phyloP scores from a whole-genome alignment of 2,888 invertebrate species.

The Lutraria lutraria region DNA sequence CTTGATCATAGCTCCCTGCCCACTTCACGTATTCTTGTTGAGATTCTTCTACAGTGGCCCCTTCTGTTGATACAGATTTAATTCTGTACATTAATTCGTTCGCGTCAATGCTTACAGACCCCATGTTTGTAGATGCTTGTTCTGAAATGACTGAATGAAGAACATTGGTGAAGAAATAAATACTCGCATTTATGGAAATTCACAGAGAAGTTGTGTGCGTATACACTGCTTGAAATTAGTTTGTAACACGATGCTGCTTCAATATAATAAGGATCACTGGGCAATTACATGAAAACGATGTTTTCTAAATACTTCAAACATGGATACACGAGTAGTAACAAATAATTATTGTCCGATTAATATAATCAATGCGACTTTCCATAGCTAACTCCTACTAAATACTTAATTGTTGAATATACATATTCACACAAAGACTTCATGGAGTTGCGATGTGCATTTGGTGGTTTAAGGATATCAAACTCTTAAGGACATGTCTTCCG shows the following conservation, averaged over 20 bases:
- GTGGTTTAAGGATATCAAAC: too few relatives aligned
- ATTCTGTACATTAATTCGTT: not conserved
- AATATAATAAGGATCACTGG: not conserved
- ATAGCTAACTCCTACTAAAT: too few relatives aligned
- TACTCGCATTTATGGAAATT: not conserved
- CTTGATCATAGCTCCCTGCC: slow-evolving; percentile 42
- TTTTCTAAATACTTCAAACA: too few relatives aligned
- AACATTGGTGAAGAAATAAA: not conserved
- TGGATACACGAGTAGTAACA: too few relatives aligned
- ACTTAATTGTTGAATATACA: too few relatives aligned
- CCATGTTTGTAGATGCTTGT: not conserved
- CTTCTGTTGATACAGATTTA: not conserved
- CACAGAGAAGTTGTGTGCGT: not conserved
- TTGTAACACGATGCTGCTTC: not conserved
- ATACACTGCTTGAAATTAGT: not conserved
- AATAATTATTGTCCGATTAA: too few relatives aligned
- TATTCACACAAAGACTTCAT: too few relatives aligned
- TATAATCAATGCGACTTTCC: too few relatives aligned
- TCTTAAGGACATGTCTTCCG: too few relatives aligned
- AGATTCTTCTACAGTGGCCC: not conserved
- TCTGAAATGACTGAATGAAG: not conserved
- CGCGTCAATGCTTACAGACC: not conserved
- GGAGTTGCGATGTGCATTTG: too few relatives aligned
- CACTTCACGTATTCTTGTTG: slow-evolving; percentile 35
- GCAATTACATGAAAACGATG: not conserved